Evolutionary conservation across 2,888 invertebrate genomes (phyloP).

Genomic region (Liopterus haemorrhoidalis): DNA sequence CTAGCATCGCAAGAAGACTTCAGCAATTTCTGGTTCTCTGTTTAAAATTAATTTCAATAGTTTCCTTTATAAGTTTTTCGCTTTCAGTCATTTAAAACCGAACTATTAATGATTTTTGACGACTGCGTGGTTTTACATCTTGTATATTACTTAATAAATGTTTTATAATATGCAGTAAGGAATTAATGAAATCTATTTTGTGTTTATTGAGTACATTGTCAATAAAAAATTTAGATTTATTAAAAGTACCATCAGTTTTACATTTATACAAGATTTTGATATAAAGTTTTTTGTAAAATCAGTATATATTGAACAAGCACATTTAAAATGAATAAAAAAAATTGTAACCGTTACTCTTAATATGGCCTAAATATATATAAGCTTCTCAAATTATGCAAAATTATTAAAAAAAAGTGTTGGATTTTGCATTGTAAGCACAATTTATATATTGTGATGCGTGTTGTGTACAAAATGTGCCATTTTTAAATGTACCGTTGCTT

Average conservation of each 20-base stretch:
- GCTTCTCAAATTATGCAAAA: constrained; percentile 13
- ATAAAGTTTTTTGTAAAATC: constrained; percentile 21
- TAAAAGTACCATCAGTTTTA: constrained; percentile 18
- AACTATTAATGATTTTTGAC: no score
- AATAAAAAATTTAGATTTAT: no score
- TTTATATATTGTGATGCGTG: constrained; percentile 20
- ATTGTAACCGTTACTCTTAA: constrained; percentile 12
- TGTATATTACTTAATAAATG: no score
- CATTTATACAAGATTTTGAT: constrained; percentile 22
- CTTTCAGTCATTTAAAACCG: no score
- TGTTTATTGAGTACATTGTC: no score
- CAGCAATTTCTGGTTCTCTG: no score
- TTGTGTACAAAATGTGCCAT: constrained; percentile 24
- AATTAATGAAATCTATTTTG: no score
- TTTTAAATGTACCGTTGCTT: constrained; percentile 23
- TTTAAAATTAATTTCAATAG: no score
- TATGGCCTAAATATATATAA: constrained; percentile 21
- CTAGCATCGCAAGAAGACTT: no score
- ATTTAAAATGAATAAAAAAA: constrained; percentile 13
- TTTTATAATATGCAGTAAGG: no score
- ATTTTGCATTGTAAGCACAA: constrained; percentile 18
- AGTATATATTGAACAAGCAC: constrained; percentile 8
- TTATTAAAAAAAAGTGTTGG: constrained; percentile 17
- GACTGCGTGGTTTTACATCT: no score
- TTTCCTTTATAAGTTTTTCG: no score